Evolutionary conservation across 2,888 invertebrate genomes (phyloP), one percentile per base, ranked within the genome.

Genomic region (Drosophila maculinotata): DNA sequence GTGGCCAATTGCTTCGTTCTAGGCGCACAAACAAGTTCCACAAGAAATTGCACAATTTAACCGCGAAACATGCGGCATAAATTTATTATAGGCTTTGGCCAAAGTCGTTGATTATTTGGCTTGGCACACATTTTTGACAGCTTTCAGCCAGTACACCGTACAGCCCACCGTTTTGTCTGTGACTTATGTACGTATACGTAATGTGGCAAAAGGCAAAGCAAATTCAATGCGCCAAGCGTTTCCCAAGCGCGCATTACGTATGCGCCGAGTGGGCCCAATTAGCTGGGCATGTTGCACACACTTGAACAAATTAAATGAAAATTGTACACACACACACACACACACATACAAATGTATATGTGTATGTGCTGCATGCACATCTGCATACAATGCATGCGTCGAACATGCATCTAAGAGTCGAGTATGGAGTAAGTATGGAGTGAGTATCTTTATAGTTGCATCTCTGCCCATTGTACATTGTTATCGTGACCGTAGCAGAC

Each of bases 221-320:
- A 62, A 68, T 39, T 54, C 53, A 63, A 48, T 74, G 73, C 56
- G 6, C 41, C 45, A 33, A 57, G 59, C 70, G 79, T 87, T 81
- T 82, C 88, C 83, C 81, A 82, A 72, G 84, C 83, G 65, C 79
- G 53, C 45, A 87, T 85, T 82, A 82, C 83, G 81, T 82, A 82
- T 82, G 65, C 80, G 80, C 79, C 83, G 76, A 83, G 80, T 85
- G 86, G 66, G 83, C 57, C 68, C 88, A 82, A 82, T 82, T 82
- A 82, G 80, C 54, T 68, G 60, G 35, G 41, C 57, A 49, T 31
- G 45, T 31, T 56, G 42, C 26, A 31, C 36, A 53, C 23, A 65
- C 36, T 48, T 42, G 30, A 9, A 10, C 48, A 51, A 38, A 39
- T 25, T 35, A 33, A 41, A 58, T 36, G 26, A 23, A 67, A 42